Evolutionary conservation across 2,113 vertebrate genomes (phyloP).

Genomic region (Stigmatopora argus): DNA sequence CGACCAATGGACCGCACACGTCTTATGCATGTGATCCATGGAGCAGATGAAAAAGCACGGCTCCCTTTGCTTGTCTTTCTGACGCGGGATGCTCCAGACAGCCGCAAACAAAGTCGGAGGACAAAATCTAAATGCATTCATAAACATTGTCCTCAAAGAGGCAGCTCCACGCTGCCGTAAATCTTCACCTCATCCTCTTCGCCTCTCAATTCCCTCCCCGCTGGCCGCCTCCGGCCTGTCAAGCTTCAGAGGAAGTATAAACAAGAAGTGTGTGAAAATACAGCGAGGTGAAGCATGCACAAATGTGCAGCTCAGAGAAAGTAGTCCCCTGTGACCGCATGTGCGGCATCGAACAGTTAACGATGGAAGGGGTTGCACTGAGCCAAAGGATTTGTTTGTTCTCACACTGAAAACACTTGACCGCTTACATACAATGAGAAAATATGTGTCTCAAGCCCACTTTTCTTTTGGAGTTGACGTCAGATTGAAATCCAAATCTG

Average conservation of each 20-base stretch:
- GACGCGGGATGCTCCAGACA: conserved; percentile 23
- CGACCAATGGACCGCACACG: too few species aligned
- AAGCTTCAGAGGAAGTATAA: conserved; percentile 60
- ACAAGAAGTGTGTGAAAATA: conserved; percentile 56
- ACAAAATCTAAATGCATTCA: conserved; percentile 58
- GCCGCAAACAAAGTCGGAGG: conserved; percentile 38
- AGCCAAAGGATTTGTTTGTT: conserved; percentile 39
- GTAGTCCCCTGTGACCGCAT: conserved; percentile 48
- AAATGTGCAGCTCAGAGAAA: conserved; percentile 59
- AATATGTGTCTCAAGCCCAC: conserved; percentile 11
- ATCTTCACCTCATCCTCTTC: conserved; percentile 34
- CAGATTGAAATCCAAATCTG: conserved; percentile 64
- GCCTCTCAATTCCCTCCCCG: conserved; percentile 5
- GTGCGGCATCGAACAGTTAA: conserved; percentile 14
- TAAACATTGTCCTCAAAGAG: conserved; percentile 49
- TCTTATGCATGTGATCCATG: conserved; percentile 20
- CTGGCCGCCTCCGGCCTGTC: conserved; percentile 37
- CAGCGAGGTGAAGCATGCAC: conserved; percentile 60
- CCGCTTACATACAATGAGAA: conserved; percentile 6
- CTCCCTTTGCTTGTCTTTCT: conserved; percentile 19
- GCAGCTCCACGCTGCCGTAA: conserved; percentile 42
- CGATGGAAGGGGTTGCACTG: conserved; percentile 1
- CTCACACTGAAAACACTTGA: conserved; percentile 22
- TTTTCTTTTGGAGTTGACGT: conserved; percentile 47
- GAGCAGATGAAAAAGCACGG: conserved; percentile 22